Percentiles rank a stretch among this genome's conserved stretches.
phyloP scores from a whole-genome alignment of 2,888 invertebrate species.

The Pollenia amentaria region DNA sequence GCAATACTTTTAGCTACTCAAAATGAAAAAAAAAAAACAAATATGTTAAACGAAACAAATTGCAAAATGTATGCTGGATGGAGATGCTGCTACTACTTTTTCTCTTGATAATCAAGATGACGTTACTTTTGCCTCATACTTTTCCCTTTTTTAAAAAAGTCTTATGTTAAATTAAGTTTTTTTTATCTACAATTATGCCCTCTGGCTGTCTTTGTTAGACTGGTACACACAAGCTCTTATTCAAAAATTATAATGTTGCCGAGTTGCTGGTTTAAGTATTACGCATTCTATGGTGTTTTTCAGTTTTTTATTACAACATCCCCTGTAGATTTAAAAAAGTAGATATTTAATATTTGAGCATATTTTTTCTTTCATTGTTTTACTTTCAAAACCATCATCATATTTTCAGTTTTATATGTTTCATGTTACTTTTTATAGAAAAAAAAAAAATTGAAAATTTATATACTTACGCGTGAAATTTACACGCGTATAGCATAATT shows the following conservation, averaged over 20 bases:
- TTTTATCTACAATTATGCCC: slow-evolving; percentile 60
- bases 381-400: slow-evolving; percentile 33
- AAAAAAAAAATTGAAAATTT: slow-evolving; percentile 44
- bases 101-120: slow-evolving; percentile 30
- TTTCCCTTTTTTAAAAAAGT: not conserved
- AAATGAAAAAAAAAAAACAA: not conserved
- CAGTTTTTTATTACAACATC: slow-evolving; percentile 46
- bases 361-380: slow-evolving; percentile 17
- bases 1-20: slow-evolving; percentile 21
- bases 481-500: slow-evolving; percentile 82
- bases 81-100: slow-evolving; percentile 18
- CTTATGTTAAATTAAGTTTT: slow-evolving; percentile 40
- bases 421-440: not conserved
- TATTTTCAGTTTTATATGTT: slow-evolving; percentile 40
- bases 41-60: not conserved
- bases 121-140: slow-evolving; percentile 1
- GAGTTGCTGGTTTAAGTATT: slow-evolving; percentile 23
- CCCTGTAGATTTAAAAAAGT: slow-evolving; percentile 50
- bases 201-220: slow-evolving; percentile 31
- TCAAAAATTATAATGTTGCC: not conserved
- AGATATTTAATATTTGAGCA: slow-evolving; percentile 57
- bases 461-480: slow-evolving; percentile 79
- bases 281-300: slow-evolving; percentile 45
- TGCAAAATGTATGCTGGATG: slow-evolving; percentile 15
- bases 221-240: not conserved